Conservation (phyloP, 2,797 vertebrate genomes). For the Hippopotamyrus pictus region DNA sequence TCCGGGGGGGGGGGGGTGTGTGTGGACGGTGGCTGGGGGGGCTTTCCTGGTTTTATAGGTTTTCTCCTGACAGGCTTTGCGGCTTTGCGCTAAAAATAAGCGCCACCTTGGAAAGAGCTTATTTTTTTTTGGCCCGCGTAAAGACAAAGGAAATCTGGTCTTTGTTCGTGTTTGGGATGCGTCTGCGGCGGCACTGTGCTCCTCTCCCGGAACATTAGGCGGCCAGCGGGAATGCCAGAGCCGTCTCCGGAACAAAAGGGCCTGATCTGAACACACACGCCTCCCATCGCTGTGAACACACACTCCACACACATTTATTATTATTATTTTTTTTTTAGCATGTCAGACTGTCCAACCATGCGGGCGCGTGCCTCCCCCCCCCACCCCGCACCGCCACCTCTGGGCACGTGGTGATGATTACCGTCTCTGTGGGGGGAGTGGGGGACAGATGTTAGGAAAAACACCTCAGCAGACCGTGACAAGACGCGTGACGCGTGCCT, state of each 20-base stretch:
- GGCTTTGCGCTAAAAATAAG: conserved; percentile 35
- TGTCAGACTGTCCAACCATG: not conserved
- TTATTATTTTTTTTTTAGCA: not conserved
- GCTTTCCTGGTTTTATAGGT: not conserved
- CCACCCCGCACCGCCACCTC: not conserved
- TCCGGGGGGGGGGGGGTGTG: not conserved
- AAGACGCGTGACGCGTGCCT: not conserved
- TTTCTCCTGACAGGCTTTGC: not conserved
- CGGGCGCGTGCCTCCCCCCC: not conserved
- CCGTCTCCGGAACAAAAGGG: not conserved
- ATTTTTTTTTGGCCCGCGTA: not conserved
- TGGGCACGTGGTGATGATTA: not conserved
- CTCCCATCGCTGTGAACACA: not conserved
- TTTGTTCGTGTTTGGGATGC: not conserved
- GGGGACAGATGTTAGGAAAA: not conserved
- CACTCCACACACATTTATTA: not conserved
- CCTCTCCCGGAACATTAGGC: not conserved
- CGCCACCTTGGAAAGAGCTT: not conserved
- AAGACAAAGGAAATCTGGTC: not conserved
- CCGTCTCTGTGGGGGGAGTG: not conserved
- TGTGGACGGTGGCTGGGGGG: not conserved
- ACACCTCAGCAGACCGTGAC: not conserved
- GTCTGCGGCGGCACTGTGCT: not conserved
- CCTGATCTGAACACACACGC: not conserved
- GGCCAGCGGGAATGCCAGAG: not conserved